Conservation (phyloP, 2,797 vertebrate genomes). For the Gorsachius magnificus region DNA sequence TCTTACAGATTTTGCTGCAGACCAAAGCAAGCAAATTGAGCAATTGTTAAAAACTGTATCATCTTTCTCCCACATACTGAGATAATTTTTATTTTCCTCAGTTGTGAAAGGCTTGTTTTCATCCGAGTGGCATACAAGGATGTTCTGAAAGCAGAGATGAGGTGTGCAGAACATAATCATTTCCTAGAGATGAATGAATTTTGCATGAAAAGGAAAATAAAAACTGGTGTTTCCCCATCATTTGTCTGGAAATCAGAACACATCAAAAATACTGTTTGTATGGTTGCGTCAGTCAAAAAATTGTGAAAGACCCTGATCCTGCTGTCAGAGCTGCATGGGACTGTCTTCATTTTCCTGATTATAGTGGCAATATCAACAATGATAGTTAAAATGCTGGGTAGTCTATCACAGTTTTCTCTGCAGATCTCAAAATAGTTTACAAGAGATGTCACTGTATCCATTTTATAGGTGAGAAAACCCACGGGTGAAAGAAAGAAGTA, state of each 20-base stretch:
- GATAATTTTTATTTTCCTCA: background rate
- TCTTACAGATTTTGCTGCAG: background rate
- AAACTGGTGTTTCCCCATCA: background rate
- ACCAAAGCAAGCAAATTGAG: background rate
- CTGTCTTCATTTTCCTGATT: background rate
- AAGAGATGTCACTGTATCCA: background rate
- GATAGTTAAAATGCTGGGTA: background rate
- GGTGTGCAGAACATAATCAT: accelerated
- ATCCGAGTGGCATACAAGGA: background rate
- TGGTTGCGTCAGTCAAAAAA: background rate
- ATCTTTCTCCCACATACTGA: background rate
- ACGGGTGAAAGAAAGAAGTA: background rate
- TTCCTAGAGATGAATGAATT: background rate
- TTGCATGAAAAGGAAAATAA: background rate
- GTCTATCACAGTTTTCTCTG: background rate
- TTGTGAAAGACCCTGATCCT: background rate
- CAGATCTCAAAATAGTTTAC: background rate
- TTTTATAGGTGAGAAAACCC: background rate
- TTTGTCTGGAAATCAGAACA: background rate
- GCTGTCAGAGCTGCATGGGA: background rate
- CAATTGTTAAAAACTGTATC: background rate
- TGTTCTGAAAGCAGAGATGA: background rate
- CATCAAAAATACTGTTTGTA: background rate
- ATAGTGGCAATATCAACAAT: background rate
- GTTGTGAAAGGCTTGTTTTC: background rate